Evolutionary conservation across 2,888 invertebrate genomes (phyloP), one percentile per base, ranked within the genome.

Genomic region (Idaea biselata): DNA sequence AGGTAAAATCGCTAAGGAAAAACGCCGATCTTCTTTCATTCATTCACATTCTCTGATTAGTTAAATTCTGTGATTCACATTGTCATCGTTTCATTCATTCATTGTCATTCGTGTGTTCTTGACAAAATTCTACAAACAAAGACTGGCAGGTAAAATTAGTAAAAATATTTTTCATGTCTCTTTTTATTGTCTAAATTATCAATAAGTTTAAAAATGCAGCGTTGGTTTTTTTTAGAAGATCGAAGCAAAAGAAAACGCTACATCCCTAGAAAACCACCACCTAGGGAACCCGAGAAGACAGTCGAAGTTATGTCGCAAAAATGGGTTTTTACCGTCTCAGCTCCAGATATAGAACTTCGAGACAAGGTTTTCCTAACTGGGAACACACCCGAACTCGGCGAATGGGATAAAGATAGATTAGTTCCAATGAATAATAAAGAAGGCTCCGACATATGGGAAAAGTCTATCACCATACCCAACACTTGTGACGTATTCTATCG

Each of bases 321-420:
- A 68, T 92, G 93, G 93, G 67, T 73, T 33, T 93, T 93, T 70
- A 79, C 81, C 79, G 94, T 79, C 89, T 94, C 62, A 73, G 94
- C 76, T 87, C 88, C 81, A 83, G 93, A 92, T 67, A 79, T 96
- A 54, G 85, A 83, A 61, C 81, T 93, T 0, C 94, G 94, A 64
- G 96, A 97, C 84, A 93, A 88, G 64, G 93, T 97, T 18, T 96
- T 95, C 75, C 89, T 97, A 60, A 94, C 95, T 25, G 97, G 97
- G 56, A 95, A 93, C 79, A 94, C 94, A 65, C 83, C 88, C 31
- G 93, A 94, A 67, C 88, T 97, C 60, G 97, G 97, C 5, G 93
- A 93, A 73, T 97, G 97, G 97, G 92, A 94, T 69, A 93, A 94
- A 55, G 93, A 92, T 59, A 93, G 93, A 73, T 93, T 94, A 65